phyloP scores from a whole-genome alignment of 1,140 invertebrate species.

The Idris sp. region DNA sequence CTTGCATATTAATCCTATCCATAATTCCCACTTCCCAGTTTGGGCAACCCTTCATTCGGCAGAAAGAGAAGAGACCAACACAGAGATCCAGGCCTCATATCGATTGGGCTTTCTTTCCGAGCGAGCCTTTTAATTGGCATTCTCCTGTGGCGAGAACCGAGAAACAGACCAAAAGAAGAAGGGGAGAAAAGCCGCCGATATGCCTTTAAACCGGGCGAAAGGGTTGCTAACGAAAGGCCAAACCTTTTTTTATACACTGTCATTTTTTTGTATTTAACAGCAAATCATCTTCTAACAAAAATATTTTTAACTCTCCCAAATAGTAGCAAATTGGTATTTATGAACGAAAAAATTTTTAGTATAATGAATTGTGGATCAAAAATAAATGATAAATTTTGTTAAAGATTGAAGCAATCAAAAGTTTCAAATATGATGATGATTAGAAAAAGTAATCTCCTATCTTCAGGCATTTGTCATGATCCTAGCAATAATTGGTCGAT shows the following conservation, averaged over 20 bases:
- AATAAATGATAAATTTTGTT: too few relatives aligned
- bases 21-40: constrained; percentile 79
- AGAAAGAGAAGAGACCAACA: constrained; percentile 60
- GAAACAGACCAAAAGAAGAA: constrained; percentile 65
- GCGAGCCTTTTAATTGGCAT: constrained; percentile 78
- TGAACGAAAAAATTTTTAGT: too few relatives aligned
- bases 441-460: too few relatives aligned
- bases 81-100: constrained; percentile 72
- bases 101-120: constrained; percentile 77
- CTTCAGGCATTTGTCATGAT: too few relatives aligned
- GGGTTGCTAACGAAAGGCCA: constrained; percentile 42
- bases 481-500: too few relatives aligned
- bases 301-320: too few relatives aligned
- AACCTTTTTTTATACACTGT: constrained; percentile 6
- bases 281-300: too few relatives aligned
- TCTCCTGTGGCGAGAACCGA: constrained; percentile 74
- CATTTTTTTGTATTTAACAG: constrained; percentile 39
- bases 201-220: constrained; percentile 46
- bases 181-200: constrained; percentile 49
- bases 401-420: too few relatives aligned
- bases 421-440: too few relatives aligned
- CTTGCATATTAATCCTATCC: constrained; percentile 79
- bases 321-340: too few relatives aligned
- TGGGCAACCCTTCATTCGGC: constrained; percentile 77
- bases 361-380: too few relatives aligned